A percentile compares a stretch with the other conserved stretches of the same genome.
Conservation (phyloP, 2,888 invertebrate species). For the Netelia inedita region DNA sequence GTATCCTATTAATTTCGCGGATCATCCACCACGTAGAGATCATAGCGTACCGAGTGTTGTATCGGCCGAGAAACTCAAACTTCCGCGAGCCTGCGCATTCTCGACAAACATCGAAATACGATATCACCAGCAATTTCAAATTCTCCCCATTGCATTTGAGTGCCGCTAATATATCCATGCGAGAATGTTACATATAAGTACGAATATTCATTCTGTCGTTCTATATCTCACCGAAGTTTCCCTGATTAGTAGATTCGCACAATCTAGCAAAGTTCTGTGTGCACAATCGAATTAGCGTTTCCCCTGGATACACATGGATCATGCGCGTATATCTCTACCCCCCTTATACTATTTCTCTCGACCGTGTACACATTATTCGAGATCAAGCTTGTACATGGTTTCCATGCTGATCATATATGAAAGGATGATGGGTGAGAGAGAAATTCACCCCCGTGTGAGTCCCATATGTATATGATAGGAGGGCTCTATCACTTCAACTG, state of each 20-base stretch:
- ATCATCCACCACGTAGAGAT: not conserved
- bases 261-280: slow-evolving; percentile 15
- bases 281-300: slow-evolving; percentile 31
- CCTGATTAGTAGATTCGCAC: slow-evolving; percentile 2
- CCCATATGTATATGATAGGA: not conserved
- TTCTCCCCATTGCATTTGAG: not conserved
- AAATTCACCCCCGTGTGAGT: slow-evolving; percentile 1
- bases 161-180: not conserved
- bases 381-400: slow-evolving; percentile 39
- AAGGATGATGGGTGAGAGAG: not conserved
- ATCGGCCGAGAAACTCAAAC: not conserved
- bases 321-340: not conserved
- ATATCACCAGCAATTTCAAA: not conserved
- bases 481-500: not conserved
- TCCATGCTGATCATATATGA: slow-evolving; percentile 31
- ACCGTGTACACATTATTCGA: slow-evolving; percentile 6
- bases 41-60: not conserved
- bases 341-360: not conserved
- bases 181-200: not conserved
- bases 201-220: not conserved
- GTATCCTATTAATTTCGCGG: no score
- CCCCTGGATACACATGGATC: not conserved
- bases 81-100: not conserved
- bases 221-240: slow-evolving; percentile 1
- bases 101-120: not conserved